Evolutionary conservation across 2,113 vertebrate genomes (phyloP), one percentile per base, ranked within the genome.

Genomic region (Trogon melanurus): DNA sequence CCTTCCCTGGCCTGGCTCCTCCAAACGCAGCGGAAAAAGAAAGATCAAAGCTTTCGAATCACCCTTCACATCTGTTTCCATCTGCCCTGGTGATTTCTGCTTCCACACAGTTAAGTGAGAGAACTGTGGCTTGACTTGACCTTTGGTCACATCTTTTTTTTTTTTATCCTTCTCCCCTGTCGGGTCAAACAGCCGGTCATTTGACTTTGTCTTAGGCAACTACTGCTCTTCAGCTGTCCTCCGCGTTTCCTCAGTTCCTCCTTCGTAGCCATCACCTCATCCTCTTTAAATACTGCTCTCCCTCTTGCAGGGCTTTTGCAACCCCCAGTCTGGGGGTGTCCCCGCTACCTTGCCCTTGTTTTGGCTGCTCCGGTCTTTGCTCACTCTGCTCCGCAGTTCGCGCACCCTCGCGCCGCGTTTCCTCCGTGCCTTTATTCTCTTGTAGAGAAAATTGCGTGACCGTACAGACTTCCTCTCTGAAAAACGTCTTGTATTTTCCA

Each of bases 121-220:
- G 79, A 32, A 61, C 17, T 1, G 1, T 91, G 71, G 65, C 86
- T 79, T 89, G 36, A 10, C n/a, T 14, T 61, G 88, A 85, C 79
- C 92, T 69, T 69, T 61, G 58, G 6, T 58, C 67, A 38, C 72
- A 30, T 79, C 27, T 32, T 53, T 90, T 91, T 65, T 41, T 41
- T 36, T 36, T 36, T 36, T 36, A n/a, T n/a, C 36, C 9, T 36
- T 36, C 11, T 41, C 41, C 41, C 38, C 45, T 81, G 32, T 47
- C 75, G 2, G 20, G 48, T 73, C 72, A 27, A 69, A 19, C 38
- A 36, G 14, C 5, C 38, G 13, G 84, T 79, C 79, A 48, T 50
- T 96, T 88, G 79, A 88, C 79, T 7, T 22, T 75, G 61, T 67
- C 76, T 78, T 89, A 15, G 79, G 72, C 72, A 88, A 23, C 48